Percentiles rank a stretch among this genome's conserved stretches.
These are phyloP conservation scores for Neoniphon sammara DNA, from an alignment of 2,797 vertebrate genomes.

Conservation along the genomic window DNA sequence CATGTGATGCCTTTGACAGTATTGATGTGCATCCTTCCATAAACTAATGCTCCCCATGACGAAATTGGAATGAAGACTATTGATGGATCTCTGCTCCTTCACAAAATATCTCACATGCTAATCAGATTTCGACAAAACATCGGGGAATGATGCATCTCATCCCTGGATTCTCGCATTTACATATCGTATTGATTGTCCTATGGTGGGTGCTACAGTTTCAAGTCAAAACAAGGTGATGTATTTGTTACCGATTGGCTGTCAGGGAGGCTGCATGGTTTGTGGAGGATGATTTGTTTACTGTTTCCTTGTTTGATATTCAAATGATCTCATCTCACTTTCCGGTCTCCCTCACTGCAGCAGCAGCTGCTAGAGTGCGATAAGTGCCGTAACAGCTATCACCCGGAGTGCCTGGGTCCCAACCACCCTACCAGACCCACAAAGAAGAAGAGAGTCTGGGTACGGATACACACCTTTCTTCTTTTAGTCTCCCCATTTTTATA, in stretches of 20 bases:
- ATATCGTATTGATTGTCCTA: not conserved
- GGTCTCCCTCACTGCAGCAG: slow-evolving; percentile 64
- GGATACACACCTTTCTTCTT: slow-evolving; percentile 31
- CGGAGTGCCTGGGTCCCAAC: slow-evolving; percentile 99
- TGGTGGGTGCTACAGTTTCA: not conserved
- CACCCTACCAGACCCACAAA: slow-evolving; percentile 98
- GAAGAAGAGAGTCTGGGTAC: slow-evolving; percentile 99
- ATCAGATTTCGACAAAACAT: too few relatives aligned
- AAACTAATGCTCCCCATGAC: not conserved
- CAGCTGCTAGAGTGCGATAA: slow-evolving; percentile 98
- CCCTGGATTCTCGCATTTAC: too few relatives aligned
- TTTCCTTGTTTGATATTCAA: slow-evolving; percentile 21
- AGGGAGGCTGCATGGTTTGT: not conserved
- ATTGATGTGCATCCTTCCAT: slow-evolving; percentile 21
- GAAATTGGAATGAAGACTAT: not conserved
- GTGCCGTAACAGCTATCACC: slow-evolving; percentile 99
- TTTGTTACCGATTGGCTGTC: not conserved
- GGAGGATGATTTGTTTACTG: not conserved
- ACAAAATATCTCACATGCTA: not conserved
- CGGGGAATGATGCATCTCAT: not conserved
- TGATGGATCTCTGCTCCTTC: not conserved
- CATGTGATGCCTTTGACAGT: slow-evolving; percentile 1
- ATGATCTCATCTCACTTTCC: slow-evolving; percentile 33
- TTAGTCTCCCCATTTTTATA: not conserved
- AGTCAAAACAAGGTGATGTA: not conserved